Conservation (phyloP, 1,140 invertebrate species). For the Cotesia glomerata region DNA sequence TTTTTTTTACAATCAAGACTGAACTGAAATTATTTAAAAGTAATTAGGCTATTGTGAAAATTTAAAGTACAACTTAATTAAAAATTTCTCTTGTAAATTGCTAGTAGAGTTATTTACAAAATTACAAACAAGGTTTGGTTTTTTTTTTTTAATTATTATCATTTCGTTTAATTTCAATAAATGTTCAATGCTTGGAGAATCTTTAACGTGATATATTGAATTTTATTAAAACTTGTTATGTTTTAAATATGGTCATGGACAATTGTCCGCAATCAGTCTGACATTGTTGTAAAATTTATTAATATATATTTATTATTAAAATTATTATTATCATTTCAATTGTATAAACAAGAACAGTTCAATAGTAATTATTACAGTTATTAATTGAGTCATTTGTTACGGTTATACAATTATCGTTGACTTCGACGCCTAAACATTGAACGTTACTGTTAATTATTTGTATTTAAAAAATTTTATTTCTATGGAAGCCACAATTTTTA, state of each 20-base stretch:
- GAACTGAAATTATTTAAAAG: no score
- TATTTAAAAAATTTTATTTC: constrained; percentile 13
- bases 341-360: no score
- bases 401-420: neutral
- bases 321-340: constrained; percentile 1
- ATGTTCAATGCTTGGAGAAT: constrained; percentile 2
- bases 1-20: no score
- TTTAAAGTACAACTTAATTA: neutral
- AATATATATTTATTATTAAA: neutral
- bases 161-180: neutral
- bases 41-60: no score
- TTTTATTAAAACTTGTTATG: neutral
- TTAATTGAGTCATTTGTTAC: neutral
- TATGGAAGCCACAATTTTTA: constrained; percentile 33
- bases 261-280: constrained; percentile 9
- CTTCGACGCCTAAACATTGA: constrained; percentile 17
- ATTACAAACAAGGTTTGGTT: constrained; percentile 18
- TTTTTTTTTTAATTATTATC: neutral
- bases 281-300: neutral
- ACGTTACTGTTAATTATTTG: constrained; percentile 6
- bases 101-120: constrained; percentile 3
- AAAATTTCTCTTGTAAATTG: neutral
- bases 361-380: no score
- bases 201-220: neutral
- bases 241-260: constrained; percentile 1